Percentiles rank a stretch among this genome's conserved stretches.
phyloP scores from a whole-genome alignment of 2,888 invertebrate genomes.

The Aleiodes testaceus region DNA sequence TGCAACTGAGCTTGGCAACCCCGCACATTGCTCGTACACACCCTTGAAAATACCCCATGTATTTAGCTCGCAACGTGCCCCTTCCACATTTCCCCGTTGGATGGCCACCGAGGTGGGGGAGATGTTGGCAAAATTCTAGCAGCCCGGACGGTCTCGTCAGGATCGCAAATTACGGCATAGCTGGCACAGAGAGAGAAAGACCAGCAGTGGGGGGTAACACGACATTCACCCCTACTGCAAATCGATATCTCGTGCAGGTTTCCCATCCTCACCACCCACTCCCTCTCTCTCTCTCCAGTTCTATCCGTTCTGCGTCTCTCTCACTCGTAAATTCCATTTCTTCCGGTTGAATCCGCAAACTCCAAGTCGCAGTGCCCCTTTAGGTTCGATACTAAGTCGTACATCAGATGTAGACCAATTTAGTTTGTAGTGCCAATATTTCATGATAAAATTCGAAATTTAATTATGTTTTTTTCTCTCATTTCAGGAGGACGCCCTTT shows the following conservation, averaged over 20 bases:
- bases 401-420: constrained; percentile 40
- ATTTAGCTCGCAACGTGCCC: background rate
- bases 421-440: background rate
- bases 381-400: constrained; percentile 45
- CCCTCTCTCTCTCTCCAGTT: constrained; percentile 32
- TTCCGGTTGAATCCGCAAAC: constrained; percentile 14
- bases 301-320: constrained; percentile 1
- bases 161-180: constrained; percentile 43
- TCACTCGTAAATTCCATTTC: constrained; percentile 22
- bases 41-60: constrained; percentile 25
- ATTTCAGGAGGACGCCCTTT: background rate
- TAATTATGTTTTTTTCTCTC: no score
- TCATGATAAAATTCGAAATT: background rate
- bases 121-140: constrained; percentile 47
- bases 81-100: constrained; percentile 4
- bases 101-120: constrained; percentile 4
- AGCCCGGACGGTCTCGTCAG: constrained; percentile 43
- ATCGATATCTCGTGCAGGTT: constrained; percentile 53
- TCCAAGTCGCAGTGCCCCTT: constrained; percentile 49
- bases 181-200: constrained; percentile 28
- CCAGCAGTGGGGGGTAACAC: constrained; percentile 20
- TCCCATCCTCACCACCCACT: constrained; percentile 38
- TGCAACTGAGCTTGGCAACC: constrained; percentile 48
- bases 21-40: constrained; percentile 27
- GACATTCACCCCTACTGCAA: constrained; percentile 46